These are phyloP conservation scores for Odontesthes bonariensis DNA, from an alignment of 2,113 vertebrate species.

Conservation along the genomic window DNA sequence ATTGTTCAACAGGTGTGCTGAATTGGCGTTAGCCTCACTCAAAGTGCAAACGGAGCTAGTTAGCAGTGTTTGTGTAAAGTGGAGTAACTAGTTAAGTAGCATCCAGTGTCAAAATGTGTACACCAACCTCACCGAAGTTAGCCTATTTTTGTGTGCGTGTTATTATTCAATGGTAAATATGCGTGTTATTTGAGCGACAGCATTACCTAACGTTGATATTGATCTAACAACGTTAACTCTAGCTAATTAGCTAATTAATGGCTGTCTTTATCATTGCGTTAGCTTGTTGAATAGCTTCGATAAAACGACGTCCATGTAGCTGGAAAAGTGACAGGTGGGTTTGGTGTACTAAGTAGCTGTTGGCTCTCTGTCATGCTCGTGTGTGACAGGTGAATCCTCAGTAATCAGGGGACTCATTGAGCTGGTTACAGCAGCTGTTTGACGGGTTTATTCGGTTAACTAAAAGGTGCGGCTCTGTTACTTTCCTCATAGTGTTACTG, in stretches of 20 bases:
- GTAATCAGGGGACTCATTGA: too few relatives aligned
- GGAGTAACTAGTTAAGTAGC: not conserved
- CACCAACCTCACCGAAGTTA: not conserved
- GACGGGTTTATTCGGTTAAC: not conserved
- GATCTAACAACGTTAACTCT: too few relatives aligned
- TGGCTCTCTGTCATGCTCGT: not conserved
- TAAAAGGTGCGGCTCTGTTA: not conserved
- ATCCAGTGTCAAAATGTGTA: not conserved
- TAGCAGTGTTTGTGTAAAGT: too few relatives aligned
- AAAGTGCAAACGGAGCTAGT: not conserved
- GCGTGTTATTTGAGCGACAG: not conserved
- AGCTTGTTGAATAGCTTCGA: not conserved
- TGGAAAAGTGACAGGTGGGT: not conserved
- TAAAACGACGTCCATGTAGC: not conserved
- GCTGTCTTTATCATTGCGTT: not conserved
- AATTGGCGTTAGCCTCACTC: slow-evolving; percentile 28
- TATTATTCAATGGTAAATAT: too few relatives aligned
- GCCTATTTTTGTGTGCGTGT: not conserved
- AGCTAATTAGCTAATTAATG: not conserved
- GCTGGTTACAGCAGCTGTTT: not conserved
- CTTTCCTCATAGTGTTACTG: not conserved
- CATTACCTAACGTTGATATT: not conserved
- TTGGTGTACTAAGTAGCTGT: not conserved
- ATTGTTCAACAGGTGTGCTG: slow-evolving; percentile 62
- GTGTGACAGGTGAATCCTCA: slow-evolving; percentile 21